A percentile compares a stretch with the other conserved stretches of the same genome.
Evolutionary conservation across 1,140 invertebrate genomes (phyloP).

Genomic region (Apis dorsata): DNA sequence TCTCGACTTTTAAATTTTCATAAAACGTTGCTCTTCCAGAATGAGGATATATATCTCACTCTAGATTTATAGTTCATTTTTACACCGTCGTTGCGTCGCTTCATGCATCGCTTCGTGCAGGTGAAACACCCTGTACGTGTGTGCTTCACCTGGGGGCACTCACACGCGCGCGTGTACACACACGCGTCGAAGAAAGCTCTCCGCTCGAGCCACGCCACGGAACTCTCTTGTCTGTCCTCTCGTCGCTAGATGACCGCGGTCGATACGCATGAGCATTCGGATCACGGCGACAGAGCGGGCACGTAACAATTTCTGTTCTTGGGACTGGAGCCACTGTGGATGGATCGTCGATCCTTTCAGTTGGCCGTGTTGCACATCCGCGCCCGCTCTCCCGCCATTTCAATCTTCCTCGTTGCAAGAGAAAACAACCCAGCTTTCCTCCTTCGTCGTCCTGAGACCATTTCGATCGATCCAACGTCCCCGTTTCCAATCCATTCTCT

Average conservation of each 20-base stretch:
- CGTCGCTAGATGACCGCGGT: constrained; percentile 62
- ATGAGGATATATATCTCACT: too few species aligned
- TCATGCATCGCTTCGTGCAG: too few species aligned
- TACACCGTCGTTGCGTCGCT: neutral
- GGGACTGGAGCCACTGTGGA: constrained; percentile 67
- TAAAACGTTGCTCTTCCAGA: too few species aligned
- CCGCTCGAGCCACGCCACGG: constrained; percentile 60
- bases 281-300: constrained; percentile 68
- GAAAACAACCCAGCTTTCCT: neutral
- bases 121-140: neutral
- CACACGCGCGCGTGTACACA: neutral
- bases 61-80: neutral
- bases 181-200: constrained; percentile 61
- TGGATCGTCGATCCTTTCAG: constrained; percentile 63
- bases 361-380: constrained; percentile 50
- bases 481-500: neutral
- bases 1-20: too few species aligned
- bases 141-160: neutral
- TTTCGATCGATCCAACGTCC: neutral
- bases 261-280: constrained; percentile 68
- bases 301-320: constrained; percentile 75
- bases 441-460: neutral
- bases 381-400: constrained; percentile 24
- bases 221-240: constrained; percentile 60
- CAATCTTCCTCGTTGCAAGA: constrained; percentile 13